Percentiles rank a stretch among this genome's conserved stretches.
Evolutionary conservation across 1,140 invertebrate genomes (phyloP).

Genomic region (Drosophila rufa): DNA sequence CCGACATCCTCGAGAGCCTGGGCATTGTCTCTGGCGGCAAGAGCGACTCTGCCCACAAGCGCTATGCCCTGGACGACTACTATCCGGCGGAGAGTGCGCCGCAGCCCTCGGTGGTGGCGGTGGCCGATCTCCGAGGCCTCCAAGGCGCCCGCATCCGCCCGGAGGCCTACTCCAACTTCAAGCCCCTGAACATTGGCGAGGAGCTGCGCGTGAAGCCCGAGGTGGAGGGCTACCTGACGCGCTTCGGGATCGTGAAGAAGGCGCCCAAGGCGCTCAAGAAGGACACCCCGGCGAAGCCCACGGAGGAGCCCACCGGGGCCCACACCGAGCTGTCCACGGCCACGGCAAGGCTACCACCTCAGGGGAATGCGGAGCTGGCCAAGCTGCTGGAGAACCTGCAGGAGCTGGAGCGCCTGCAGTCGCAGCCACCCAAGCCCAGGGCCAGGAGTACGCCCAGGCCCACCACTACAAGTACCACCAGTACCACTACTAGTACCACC

Average conservation of each 20-base stretch:
- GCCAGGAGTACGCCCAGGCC: background rate
- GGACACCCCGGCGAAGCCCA: slow-evolving; percentile 28
- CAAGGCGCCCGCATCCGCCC: slow-evolving; percentile 69
- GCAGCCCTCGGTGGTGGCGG: slow-evolving; percentile 63
- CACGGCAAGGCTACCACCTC: slow-evolving; percentile 52
- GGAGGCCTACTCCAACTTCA: slow-evolving; percentile 80
- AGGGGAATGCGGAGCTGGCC: slow-evolving; percentile 60
- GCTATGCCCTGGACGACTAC: slow-evolving; percentile 72
- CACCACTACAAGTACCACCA: slow-evolving; percentile 28
- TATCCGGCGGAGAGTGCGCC: slow-evolving; percentile 79
- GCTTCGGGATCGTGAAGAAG: slow-evolving; percentile 82
- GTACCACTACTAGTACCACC: slow-evolving; percentile 9
- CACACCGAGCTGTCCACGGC: slow-evolving; percentile 70
- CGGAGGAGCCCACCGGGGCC: slow-evolving; percentile 58
- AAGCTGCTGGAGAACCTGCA: slow-evolving; percentile 77
- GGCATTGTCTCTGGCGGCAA: slow-evolving; percentile 66
- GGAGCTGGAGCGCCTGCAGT: slow-evolving; percentile 84
- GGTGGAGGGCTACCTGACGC: slow-evolving; percentile 76
- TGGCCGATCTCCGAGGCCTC: slow-evolving; percentile 68
- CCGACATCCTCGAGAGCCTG: slow-evolving; percentile 76
- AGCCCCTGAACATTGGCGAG: slow-evolving; percentile 80
- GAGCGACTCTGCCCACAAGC: slow-evolving; percentile 58
- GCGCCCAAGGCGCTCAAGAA: slow-evolving; percentile 75
- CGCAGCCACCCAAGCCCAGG: slow-evolving; percentile 67
- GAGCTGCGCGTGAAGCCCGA: slow-evolving; percentile 81